Percentiles rank a stretch among this genome's conserved stretches.
Evolutionary conservation across 2,797 vertebrate species (phyloP).

Genomic region (Labeo calbasu): DNA sequence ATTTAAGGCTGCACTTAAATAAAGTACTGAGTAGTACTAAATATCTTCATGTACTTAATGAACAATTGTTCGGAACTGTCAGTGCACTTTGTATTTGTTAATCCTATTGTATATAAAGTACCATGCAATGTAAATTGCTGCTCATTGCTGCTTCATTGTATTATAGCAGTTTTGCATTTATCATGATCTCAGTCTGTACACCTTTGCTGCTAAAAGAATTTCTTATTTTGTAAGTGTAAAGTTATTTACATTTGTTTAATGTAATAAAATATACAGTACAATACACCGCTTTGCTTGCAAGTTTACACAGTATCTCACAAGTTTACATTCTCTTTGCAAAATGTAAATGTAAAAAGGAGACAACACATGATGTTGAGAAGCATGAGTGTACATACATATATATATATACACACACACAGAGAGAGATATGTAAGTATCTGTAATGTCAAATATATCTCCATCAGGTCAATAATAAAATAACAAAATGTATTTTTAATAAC

Average conservation of each 20-base stretch:
- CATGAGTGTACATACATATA: neutral
- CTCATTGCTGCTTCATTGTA: neutral
- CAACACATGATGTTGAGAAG: neutral
- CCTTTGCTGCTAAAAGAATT: slow-evolving; percentile 22
- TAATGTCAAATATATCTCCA: neutral
- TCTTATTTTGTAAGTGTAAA: slow-evolving; percentile 1
- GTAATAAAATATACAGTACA: slow-evolving; percentile 14
- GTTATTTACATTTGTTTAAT: neutral
- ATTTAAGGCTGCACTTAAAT: neutral
- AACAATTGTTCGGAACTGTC: neutral
- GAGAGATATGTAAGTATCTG: neutral
- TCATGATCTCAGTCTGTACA: neutral
- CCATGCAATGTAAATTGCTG: neutral
- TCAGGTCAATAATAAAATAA: neutral
- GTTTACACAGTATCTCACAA: neutral
- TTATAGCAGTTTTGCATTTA: neutral
- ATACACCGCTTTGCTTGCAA: neutral
- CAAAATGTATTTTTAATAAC: neutral
- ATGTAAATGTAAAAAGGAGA: too few species aligned
- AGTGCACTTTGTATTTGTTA: neutral
- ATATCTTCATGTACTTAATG: neutral
- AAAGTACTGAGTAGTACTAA: neutral
- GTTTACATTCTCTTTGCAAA: neutral
- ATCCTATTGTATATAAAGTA: neutral
- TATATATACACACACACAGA: too few species aligned